Conservation (phyloP, 2,113 vertebrate genomes). For the Mohoua ochrocephala region DNA sequence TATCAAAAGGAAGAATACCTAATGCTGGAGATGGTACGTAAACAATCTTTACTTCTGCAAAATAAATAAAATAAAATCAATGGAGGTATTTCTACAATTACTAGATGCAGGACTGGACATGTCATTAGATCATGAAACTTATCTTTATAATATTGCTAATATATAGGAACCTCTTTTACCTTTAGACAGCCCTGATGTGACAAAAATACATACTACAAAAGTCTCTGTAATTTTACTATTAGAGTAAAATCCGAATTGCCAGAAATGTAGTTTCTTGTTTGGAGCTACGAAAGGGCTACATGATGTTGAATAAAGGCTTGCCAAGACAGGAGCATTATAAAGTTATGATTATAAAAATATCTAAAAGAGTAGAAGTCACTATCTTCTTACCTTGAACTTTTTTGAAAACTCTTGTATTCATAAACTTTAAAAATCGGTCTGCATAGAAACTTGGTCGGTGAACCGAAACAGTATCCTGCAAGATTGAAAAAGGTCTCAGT, state of each 20-base stretch:
- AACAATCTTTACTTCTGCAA: not conserved
- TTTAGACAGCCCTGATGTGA: not conserved
- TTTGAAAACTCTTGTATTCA: constrained; percentile 94
- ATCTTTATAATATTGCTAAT: not conserved
- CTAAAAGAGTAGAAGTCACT: not conserved
- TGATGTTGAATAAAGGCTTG: not conserved
- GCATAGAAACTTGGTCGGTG: constrained; percentile 95
- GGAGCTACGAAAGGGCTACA: not conserved
- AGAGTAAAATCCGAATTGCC: not conserved
- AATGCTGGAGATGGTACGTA: not conserved
- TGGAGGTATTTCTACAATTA: not conserved
- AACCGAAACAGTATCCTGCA: constrained; percentile 92
- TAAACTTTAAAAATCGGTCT: constrained; percentile 96
- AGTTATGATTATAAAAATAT: not conserved
- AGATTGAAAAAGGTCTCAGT: constrained; percentile 18
- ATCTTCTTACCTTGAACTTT: constrained; percentile 88
- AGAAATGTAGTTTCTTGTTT: not conserved
- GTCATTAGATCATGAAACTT: not conserved
- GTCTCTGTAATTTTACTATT: not conserved
- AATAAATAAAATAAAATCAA: not conserved
- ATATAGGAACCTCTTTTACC: not conserved
- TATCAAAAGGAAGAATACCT: not conserved
- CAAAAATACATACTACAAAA: not conserved
- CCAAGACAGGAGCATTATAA: not conserved
- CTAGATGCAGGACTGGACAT: not conserved